Evolutionary conservation across 2,888 invertebrate species (phyloP).

Genomic region (Chrysopilus asiliformis): DNA sequence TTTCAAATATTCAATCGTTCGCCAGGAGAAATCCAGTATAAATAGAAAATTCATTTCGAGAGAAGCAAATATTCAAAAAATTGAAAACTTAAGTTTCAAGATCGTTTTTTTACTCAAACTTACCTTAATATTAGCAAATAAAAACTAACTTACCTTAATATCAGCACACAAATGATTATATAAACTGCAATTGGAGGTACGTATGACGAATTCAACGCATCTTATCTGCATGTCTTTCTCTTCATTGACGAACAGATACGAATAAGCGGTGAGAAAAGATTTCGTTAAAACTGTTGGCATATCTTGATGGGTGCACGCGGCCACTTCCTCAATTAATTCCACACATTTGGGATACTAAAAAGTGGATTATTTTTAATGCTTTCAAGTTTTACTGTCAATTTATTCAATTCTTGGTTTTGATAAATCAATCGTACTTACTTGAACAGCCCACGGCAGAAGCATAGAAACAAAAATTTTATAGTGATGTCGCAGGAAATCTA

Average conservation of each 20-base stretch:
- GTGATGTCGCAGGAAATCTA: slow-evolving; percentile 56
- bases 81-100: no score
- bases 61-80: no score
- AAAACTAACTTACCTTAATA: slow-evolving; percentile 25
- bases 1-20: no score
- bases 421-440: slow-evolving; percentile 26
- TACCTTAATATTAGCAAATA: no score
- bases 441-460: slow-evolving; percentile 46
- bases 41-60: no score
- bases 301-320: slow-evolving; percentile 43
- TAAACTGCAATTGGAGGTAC: slow-evolving; percentile 42
- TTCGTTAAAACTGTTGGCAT: slow-evolving; percentile 47
- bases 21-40: no score
- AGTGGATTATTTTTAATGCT: no score
- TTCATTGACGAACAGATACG: slow-evolving; percentile 54
- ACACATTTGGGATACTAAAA: slow-evolving; percentile 23
- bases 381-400: no score
- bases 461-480: slow-evolving; percentile 53
- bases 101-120: no score
- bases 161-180: slow-evolving; percentile 49
- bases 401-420: background rate
- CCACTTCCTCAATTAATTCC: slow-evolving; percentile 50
- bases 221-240: slow-evolving; percentile 42
- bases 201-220: slow-evolving; percentile 49
- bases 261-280: slow-evolving; percentile 57